Conservation (phyloP, 2,888 invertebrate genomes). For the Euzophera pinguis region DNA sequence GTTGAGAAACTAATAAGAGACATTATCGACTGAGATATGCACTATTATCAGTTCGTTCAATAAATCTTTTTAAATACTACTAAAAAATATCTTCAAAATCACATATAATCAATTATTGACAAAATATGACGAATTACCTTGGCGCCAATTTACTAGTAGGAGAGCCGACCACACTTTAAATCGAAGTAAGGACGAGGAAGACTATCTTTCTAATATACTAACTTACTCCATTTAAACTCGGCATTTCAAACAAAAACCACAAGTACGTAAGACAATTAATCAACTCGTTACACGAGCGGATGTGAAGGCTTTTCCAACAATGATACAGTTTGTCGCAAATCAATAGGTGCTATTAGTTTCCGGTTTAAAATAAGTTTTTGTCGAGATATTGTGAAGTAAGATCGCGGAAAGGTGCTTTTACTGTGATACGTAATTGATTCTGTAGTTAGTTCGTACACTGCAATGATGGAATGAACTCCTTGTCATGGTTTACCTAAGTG, state of each 20-base stretch:
- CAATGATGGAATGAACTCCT: no score
- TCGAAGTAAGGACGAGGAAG: neutral
- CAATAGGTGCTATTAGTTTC: slow-evolving; percentile 8
- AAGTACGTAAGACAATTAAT: slow-evolving; percentile 37
- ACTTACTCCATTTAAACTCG: slow-evolving; percentile 5
- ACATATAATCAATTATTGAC: no score
- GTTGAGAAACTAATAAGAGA: no score
- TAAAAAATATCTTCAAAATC: no score
- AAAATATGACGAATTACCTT: no score
- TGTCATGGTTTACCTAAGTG: neutral
- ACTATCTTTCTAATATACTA: neutral
- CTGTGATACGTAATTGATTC: neutral
- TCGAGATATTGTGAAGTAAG: slow-evolving; percentile 1
- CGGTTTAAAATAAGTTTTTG: slow-evolving; percentile 7
- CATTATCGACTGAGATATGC: no score
- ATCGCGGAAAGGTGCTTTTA: slow-evolving; percentile 4
- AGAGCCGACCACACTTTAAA: no score
- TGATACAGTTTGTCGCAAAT: slow-evolving; percentile 12
- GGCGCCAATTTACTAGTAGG: no score
- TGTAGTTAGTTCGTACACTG: neutral
- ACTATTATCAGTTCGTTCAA: no score
- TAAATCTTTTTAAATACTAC: no score
- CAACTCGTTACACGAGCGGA: slow-evolving; percentile 56
- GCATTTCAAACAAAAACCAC: slow-evolving; percentile 1
- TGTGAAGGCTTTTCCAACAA: slow-evolving; percentile 41